Evolutionary conservation across 2,113 vertebrate genomes (phyloP).

Genomic region (Equus przewalskii): DNA sequence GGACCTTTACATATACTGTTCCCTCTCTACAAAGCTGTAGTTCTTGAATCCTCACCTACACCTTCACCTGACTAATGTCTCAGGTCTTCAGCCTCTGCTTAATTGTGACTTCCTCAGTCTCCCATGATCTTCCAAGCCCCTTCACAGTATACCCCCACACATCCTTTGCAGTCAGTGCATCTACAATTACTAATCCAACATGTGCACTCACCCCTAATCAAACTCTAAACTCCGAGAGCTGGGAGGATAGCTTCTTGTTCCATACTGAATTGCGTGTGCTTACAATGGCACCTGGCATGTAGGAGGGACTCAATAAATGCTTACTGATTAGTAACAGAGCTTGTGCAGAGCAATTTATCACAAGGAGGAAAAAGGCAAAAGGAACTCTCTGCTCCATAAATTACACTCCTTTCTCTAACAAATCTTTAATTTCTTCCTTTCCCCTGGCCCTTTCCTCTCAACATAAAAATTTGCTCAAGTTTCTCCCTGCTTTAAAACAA

Average conservation of each 20-base stretch:
- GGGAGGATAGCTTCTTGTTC: constrained; percentile 1
- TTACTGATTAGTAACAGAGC: not conserved
- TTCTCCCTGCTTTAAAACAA: constrained; percentile 43
- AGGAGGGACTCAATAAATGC: not conserved
- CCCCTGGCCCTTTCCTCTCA: not conserved
- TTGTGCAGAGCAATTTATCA: not conserved
- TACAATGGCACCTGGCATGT: not conserved
- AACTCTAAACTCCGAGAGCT: constrained; percentile 37
- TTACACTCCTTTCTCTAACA: not conserved
- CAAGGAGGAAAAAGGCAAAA: constrained; percentile 31
- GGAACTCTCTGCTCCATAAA: constrained; percentile 37
- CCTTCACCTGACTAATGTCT: not conserved
- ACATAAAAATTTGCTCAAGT: not conserved
- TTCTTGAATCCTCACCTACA: not conserved
- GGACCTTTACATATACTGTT: not conserved
- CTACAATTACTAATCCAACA: not conserved
- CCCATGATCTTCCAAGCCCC: not conserved
- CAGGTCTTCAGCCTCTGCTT: not conserved
- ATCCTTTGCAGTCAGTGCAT: not conserved
- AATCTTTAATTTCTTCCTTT: constrained; percentile 18
- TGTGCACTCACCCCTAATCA: not conserved
- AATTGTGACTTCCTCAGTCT: not conserved
- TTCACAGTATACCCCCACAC: not conserved
- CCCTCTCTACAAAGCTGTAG: not conserved
- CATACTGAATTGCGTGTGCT: not conserved